Base-by-base conservation (phyloP, 2,797 vertebrate genomes). In the Pseudochirops cupreus region DNA sequence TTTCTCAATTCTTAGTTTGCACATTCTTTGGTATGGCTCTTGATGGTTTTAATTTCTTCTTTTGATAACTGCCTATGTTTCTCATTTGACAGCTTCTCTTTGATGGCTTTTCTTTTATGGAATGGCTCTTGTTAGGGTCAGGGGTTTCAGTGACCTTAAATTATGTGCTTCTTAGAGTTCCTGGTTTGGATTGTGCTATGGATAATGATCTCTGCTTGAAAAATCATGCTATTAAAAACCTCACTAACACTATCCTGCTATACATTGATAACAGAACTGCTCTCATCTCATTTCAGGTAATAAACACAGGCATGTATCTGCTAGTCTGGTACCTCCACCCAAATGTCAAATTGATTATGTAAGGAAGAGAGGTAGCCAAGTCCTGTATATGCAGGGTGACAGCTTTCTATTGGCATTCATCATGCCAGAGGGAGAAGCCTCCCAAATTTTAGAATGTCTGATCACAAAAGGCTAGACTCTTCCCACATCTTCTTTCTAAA, bases 261-360 rank as follows among this genome's bases (percentile, higher is more conserved):
- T n/a, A 91, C 39, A 55, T 97, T 97, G 97, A 96, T 97, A 94
- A 94, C 95, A 67, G 39, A 57, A 89, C 97, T 96, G 50, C 95
- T 95, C 91, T 95, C 92, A 95, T 95, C 96, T 97, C 93, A 94
- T 96, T 91, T 21, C 50, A 95, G 96, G 57, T 94, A 95, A 97
- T 97, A 95, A 97, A 97, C 96, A 96, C 98, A 98, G 2, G 39
- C 91, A 95, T 2, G 10, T 92, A 94, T 87, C 96, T 93, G 82
- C 0, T 0, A 96, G 96, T 94, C 93, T 97, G 94, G 59, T 91
- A 97, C 97, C 97, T 58, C 26, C 93, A 97, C 62, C 93, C 74
- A 14, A 7, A 97, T 98, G 95, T 96, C 98, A 97, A 91, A 96
- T 95, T 95, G 98, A 98, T 98, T 98, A 94, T 96, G 95, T 97